Percentiles rank a stretch among this genome's conserved stretches.
Conservation (phyloP, 2,888 invertebrate species). For the Sthenelais limicola region DNA sequence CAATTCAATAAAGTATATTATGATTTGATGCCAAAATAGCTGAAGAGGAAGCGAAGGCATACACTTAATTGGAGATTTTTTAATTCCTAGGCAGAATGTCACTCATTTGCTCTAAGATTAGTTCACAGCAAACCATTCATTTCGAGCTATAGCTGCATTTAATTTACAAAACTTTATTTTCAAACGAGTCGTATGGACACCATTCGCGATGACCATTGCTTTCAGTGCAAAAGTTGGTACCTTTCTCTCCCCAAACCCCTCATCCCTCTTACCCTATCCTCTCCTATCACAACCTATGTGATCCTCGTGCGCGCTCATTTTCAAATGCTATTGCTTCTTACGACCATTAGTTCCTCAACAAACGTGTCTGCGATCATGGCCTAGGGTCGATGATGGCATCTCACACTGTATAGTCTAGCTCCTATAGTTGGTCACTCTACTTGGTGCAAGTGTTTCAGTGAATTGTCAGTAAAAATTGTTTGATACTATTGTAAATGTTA, state of each 20-base stretch:
- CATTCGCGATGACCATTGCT: constrained; percentile 29
- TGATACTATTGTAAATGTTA: constrained; percentile 31
- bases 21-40: no score
- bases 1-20: no score
- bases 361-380: constrained; percentile 24
- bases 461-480: constrained; percentile 21
- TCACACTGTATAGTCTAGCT: constrained; percentile 17
- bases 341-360: not conserved
- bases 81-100: no score
- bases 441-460: constrained; percentile 28
- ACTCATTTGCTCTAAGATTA: no score
- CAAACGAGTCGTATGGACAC: no score
- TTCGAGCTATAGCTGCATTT: no score
- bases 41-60: no score
- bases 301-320: constrained; percentile 20
- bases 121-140: no score
- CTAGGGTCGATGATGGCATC: constrained; percentile 28
- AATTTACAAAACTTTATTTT: no score
- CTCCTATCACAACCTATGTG: constrained; percentile 6
- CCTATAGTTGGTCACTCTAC: constrained; percentile 31
- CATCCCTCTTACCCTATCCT: not conserved
- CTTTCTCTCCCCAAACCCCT: not conserved
- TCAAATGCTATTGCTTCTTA: not conserved
- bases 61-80: no score
- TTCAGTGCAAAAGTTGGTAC: constrained; percentile 22